Evolutionary conservation across 2,113 vertebrate genomes (phyloP), one percentile per base, ranked within the genome.

Genomic region (Columba janthina): DNA sequence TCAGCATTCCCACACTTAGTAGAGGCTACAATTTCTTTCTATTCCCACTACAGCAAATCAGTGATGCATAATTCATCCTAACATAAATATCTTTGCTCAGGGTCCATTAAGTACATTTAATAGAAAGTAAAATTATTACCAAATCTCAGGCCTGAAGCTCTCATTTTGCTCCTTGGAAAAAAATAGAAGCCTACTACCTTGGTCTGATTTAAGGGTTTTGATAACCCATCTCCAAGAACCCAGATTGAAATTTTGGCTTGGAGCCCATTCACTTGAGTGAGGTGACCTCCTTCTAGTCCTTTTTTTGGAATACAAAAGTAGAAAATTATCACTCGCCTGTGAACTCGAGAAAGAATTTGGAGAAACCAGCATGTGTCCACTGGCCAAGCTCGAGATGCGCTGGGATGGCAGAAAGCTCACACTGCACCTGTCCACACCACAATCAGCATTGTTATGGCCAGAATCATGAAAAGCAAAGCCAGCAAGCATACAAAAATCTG

Each of bases 31-130:
- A 13, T n/a, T 51, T 61, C 84, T 71, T 79, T 36, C 71, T 81
- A 75, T 86, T 95, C 76, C 76, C 44, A 78, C 70, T 72, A 74
- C 65, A 87, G 65, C 72, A 96, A 95, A 88, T 64, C 42, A 74
- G 31, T 75, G 69, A 83, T 72, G 74, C 88, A 89, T 92, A 92
- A 92, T 93, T 94, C 81, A 93, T 86, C n/a, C 42, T 70, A 90
- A 62, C 66, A 84, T 61, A 82, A 94, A 76, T 88, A 81, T 78
- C 81, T 85, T 65, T 88, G 60, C 69, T 29, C 3, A 6, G 72
- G 66, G 38, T 86, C 57, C 48, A 83, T 81, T 93, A 92, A 78
- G 26, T 72, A 75, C 28, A 28, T 92, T 93, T 90, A 84, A 72
- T 53, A 92, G 40, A 84, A 93, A 84, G 40, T 71, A 92, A 18